These are phyloP conservation scores for Phodopus roborovskii DNA, from an alignment of 2,113 vertebrate genomes.

Conservation along the genomic window DNA sequence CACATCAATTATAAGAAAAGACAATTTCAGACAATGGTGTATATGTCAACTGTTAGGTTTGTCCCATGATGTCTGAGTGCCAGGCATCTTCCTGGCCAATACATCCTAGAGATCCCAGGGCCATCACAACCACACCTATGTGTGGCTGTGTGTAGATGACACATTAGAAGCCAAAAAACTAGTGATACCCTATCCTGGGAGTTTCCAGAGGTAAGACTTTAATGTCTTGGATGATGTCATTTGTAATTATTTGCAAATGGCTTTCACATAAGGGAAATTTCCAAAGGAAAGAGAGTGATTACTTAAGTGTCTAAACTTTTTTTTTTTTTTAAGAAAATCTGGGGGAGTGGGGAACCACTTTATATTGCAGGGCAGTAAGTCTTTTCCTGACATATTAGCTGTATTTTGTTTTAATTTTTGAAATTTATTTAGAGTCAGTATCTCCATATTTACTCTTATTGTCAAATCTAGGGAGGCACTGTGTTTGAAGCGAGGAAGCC, in stretches of 20 bases:
- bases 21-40: not conserved
- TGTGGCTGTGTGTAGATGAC: not conserved
- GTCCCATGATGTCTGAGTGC: not conserved
- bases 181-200: not conserved
- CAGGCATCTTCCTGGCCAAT: not conserved
- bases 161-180: not conserved
- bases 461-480: not conserved
- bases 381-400: not conserved
- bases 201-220: not conserved
- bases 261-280: conserved; percentile 36
- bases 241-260: conserved; percentile 26
- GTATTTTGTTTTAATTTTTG: not conserved
- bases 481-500: not conserved
- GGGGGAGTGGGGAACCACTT: not conserved
- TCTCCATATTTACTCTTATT: not conserved
- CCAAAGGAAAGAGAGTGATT: conserved; percentile 35
- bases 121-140: not conserved
- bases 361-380: not conserved
- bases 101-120: not conserved
- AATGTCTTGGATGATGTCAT: not conserved
- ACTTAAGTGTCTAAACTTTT: not conserved
- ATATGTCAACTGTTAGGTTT: not conserved
- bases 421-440: not conserved
- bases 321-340: not conserved
- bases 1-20: not conserved